Evolutionary conservation across 30 jellyfish, hydroid and myxozoan genomes (phyloP).

Genomic region (Haliclystus octoradiatus): DNA sequence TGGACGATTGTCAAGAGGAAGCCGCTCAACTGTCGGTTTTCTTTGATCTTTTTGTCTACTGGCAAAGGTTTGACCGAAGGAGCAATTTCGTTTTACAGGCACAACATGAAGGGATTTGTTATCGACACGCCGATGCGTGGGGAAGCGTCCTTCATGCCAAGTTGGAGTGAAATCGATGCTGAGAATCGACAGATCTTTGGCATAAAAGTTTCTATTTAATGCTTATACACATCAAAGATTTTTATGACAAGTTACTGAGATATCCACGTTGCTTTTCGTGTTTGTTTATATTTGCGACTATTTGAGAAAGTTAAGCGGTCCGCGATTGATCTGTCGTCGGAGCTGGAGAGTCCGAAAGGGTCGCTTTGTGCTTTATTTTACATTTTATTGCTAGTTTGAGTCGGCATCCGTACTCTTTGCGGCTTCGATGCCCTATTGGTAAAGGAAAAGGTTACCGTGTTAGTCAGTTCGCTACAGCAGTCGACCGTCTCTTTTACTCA

Average conservation of each 20-base stretch:
- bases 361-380: background rate
- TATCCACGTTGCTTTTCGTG: background rate
- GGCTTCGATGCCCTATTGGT: background rate
- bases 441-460: background rate
- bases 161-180: constrained; percentile 2
- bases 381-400: background rate
- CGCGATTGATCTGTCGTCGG: constrained; percentile 4
- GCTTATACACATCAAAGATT: no score
- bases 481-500: constrained; percentile 2
- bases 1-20: constrained; percentile 71
- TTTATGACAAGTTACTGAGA: background rate
- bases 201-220: no score
- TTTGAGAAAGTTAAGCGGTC: constrained; percentile 1
- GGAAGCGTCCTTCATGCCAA: constrained; percentile 1
- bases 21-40: constrained; percentile 94
- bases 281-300: constrained; percentile 1
- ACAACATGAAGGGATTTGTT: constrained; percentile 1
- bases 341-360: background rate
- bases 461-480: no score
- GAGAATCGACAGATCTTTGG: background rate
- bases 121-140: background rate
- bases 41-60: constrained; percentile 37
- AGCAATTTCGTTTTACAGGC: background rate
- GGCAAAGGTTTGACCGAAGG: constrained; percentile 1
- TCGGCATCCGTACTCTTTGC: background rate